These are phyloP conservation scores for Zaprionus vittiger DNA, from an alignment of 1,140 invertebrate genomes.

Conservation along the genomic window DNA sequence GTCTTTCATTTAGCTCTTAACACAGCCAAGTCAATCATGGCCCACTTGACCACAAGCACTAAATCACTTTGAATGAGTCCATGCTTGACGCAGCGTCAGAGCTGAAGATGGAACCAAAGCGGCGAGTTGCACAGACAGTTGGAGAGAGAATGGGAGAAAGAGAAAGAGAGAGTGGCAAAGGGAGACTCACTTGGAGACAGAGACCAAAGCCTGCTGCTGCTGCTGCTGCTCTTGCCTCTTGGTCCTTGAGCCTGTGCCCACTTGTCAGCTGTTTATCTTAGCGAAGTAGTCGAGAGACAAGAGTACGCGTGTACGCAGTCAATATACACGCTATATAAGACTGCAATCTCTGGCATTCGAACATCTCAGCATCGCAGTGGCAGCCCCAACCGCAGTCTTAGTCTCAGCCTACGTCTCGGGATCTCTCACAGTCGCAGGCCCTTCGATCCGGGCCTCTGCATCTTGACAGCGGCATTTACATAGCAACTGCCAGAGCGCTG, in stretches of 20 bases:
- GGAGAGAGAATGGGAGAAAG: not conserved
- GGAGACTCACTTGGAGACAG: not conserved
- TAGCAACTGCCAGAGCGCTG: conserved; percentile 41
- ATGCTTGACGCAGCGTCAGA: conserved; percentile 36
- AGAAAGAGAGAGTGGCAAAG: not conserved
- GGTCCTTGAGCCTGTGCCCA: conserved; percentile 28
- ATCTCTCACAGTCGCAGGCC: not conserved
- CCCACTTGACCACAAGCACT: conserved; percentile 76
- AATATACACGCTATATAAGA: conserved; percentile 7
- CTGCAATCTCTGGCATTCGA: conserved; percentile 48
- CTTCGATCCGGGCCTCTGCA: conserved; percentile 25
- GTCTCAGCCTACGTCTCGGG: not conserved
- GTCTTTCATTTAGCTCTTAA: conserved; percentile 54
- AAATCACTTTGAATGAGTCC: conserved; percentile 73
- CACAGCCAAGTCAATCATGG: conserved; percentile 68
- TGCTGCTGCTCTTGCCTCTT: not conserved
- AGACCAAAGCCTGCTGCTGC: not conserved
- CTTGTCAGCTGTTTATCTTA: conserved; percentile 78
- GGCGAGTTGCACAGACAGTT: not conserved
- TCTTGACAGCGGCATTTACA: conserved; percentile 77
- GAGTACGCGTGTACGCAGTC: conserved; percentile 52
- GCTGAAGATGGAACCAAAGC: conserved; percentile 15
- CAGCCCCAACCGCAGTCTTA: not conserved
- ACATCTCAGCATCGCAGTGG: conserved; percentile 7
- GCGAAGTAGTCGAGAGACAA: conserved; percentile 38